Base-by-base conservation (phyloP, 2,797 vertebrate species). In the Centroberyx gerrardi region DNA sequence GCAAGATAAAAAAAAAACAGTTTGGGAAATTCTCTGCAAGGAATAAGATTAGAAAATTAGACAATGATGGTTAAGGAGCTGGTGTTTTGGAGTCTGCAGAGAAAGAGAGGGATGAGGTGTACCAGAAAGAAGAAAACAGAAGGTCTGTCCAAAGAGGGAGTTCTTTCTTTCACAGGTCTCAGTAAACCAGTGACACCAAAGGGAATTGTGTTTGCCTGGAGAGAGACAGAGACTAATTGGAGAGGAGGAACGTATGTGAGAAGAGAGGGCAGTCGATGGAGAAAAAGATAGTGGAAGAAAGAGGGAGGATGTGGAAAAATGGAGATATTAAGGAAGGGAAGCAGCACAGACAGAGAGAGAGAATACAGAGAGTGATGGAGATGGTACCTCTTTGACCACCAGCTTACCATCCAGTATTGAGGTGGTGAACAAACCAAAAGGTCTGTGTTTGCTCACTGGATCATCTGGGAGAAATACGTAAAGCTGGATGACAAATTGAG, bases 241-340 rank as follows among this genome's bases (percentile, higher is more conserved):
- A 15, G 55, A 31, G 13, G 8, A 17, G 31, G 55, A 33, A 10
- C 29, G 1, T 9, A 9, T 58, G 14, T 29, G 31, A 58, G 29
- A 58, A 31, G 31, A n/a, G 8, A 58, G 17, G 48, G 48, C 17
- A 18, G 53, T 27, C 15, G 28, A 31, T 55, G 53, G 53, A 55
- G 28, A 27, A 3, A 12, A 8, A 29, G 54, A 33, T 56, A 33
- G 14, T 15, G 13, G 28, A 5, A 14, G 5, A 56, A 14, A 31
- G 54, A 56, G 54, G 29, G 54, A 33, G 54, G 54, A 31, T 56
- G 52, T 54, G 18, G 52, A 18, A 54, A 54, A 54, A 54, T 28
- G 52, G 22, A 54, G 18, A 54, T 54, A 9, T 27, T 54, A 28
- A 27, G 22, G 18, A 12, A 54, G 52, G 28, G 22, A 28, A 53